Evolutionary conservation across 2,797 vertebrate species (phyloP).

Genomic region (Cryptoblepharus egeriae): DNA sequence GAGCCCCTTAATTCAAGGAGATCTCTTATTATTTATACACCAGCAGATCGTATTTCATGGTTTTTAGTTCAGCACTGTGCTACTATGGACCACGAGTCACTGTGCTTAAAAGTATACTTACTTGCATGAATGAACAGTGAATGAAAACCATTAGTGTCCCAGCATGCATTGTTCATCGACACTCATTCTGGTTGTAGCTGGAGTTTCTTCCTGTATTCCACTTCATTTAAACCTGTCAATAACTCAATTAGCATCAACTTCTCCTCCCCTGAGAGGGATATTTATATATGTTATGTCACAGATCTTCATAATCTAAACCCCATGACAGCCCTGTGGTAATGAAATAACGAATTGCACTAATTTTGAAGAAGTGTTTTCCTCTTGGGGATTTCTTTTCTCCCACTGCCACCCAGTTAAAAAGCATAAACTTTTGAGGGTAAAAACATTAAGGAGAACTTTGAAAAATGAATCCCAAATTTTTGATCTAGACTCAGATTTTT

Average conservation of each 20-base stretch:
- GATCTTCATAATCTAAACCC: constrained; percentile 56
- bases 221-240: constrained; percentile 84
- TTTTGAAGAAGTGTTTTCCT: constrained; percentile 18
- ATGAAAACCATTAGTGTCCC: constrained; percentile 71
- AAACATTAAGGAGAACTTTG: constrained; percentile 10
- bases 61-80: constrained; percentile 71
- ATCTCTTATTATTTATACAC: constrained; percentile 54
- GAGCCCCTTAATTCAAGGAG: constrained; percentile 36
- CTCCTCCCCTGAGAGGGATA: constrained; percentile 69
- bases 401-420: constrained; percentile 7
- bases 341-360: constrained; percentile 46
- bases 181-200: constrained; percentile 41
- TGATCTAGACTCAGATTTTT: background rate
- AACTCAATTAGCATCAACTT: constrained; percentile 80
- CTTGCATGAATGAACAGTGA: constrained; percentile 72
- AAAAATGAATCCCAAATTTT: background rate
- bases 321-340: constrained; percentile 65
- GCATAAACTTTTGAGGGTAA: constrained; percentile 24
- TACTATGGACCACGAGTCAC: constrained; percentile 62
- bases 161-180: constrained; percentile 48
- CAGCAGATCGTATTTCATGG: constrained; percentile 71
- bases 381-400: background rate
- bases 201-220: constrained; percentile 74
- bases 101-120: constrained; percentile 70
- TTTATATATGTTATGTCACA: constrained; percentile 73